These are phyloP conservation scores for Xenopus petersii DNA, from an alignment of 2,797 vertebrate species.

Conservation along the genomic window DNA sequence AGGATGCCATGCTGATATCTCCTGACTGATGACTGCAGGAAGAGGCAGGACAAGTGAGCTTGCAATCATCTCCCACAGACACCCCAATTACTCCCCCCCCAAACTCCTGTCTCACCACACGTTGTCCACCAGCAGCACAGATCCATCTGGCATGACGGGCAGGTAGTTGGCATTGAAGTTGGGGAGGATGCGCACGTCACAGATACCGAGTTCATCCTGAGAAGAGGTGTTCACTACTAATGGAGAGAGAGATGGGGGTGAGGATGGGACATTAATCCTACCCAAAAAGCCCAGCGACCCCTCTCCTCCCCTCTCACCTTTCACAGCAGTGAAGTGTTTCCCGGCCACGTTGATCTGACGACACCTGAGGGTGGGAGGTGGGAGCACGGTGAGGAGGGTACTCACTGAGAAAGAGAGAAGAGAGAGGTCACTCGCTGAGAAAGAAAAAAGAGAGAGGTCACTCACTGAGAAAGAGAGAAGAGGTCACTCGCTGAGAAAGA, in stretches of 20 bases:
- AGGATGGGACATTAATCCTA: not conserved
- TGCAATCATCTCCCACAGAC: not conserved
- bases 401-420: too few species aligned
- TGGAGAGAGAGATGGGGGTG: not conserved
- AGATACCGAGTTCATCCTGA: conserved; percentile 84
- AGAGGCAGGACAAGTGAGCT: not conserved
- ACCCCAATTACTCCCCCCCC: not conserved
- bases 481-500: too few species aligned
- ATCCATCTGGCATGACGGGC: conserved; percentile 92
- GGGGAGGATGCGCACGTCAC: conserved; percentile 81
- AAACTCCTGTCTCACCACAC: conserved; percentile 73
- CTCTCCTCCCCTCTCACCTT: conserved; percentile 69
- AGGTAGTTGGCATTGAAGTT: conserved; percentile 92
- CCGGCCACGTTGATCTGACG: conserved; percentile 89
- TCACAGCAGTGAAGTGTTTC: conserved; percentile 82
- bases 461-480: too few species aligned
- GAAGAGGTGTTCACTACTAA: conserved; percentile 86
- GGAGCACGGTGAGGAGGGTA: conserved; percentile 78
- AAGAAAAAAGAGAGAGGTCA: too few species aligned
- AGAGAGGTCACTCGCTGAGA: too few species aligned
- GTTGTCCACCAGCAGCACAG: conserved; percentile 89
- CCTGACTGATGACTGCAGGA: conserved; percentile 82
- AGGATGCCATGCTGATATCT: conserved; percentile 86
- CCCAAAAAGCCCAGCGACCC: not conserved
- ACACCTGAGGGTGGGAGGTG: conserved; percentile 83